Percentiles rank a stretch among this genome's conserved stretches.
Evolutionary conservation across 2,113 vertebrate species (phyloP).

Genomic region (Vulpes vulpes): DNA sequence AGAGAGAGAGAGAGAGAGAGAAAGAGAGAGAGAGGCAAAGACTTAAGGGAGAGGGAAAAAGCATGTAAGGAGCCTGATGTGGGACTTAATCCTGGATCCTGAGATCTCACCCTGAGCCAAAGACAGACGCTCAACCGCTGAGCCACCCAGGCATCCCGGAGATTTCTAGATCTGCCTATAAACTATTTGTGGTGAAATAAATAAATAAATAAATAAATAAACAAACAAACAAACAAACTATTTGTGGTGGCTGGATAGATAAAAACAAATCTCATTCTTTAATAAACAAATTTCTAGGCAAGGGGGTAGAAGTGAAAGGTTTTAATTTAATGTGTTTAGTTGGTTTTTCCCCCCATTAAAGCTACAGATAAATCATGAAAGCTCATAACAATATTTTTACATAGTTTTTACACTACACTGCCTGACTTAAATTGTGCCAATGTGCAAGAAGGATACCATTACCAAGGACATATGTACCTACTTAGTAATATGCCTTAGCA

Average conservation of each 20-base stretch:
- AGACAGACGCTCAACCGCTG: too few relatives aligned
- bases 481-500: neutral
- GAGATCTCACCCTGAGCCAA: too few relatives aligned
- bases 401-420: neutral
- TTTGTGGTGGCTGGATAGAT: neutral
- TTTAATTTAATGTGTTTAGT: neutral
- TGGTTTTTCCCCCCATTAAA: neutral
- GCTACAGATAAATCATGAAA: neutral
- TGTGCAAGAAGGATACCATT: neutral
- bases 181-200: neutral
- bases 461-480: neutral
- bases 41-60: too few relatives aligned
- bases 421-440: neutral
- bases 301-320: slow-evolving; percentile 37
- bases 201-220: too few relatives aligned
- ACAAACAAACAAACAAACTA: neutral
- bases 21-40: too few relatives aligned
- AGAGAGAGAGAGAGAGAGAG: too few relatives aligned
- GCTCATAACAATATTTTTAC: neutral
- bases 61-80: too few relatives aligned
- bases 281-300: slow-evolving; percentile 42
- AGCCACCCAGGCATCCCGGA: neutral
- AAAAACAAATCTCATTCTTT: slow-evolving; percentile 10
- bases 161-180: slow-evolving; percentile 29
- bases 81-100: too few relatives aligned